A percentile compares a stretch with the other conserved stretches of the same genome.
Evolutionary conservation across 1,140 invertebrate species (phyloP).

Genomic region (Matsumurasca onukii): DNA sequence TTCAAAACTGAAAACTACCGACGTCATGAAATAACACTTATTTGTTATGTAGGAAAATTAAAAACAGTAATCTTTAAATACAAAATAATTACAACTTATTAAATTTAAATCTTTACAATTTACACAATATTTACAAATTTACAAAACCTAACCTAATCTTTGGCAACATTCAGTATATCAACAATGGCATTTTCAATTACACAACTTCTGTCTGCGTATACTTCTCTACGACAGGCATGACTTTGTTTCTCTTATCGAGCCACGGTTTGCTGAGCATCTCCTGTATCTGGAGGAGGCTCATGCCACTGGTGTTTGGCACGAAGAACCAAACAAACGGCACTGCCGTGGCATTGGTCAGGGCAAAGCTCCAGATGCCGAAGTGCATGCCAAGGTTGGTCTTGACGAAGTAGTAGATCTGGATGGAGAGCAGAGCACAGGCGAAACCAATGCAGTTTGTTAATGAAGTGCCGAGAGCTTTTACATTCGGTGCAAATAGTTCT

Average conservation of each 20-base stretch:
- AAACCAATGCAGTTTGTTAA: slow-evolving; percentile 18
- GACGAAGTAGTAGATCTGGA: slow-evolving; percentile 17
- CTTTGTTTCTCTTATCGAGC: slow-evolving; percentile 17
- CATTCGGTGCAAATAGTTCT: slow-evolving; percentile 17
- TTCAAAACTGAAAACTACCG: too few species aligned
- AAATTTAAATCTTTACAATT: too few species aligned
- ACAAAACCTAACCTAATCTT: too few species aligned
- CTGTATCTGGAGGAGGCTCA: slow-evolving; percentile 10
- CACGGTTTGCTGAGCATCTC: slow-evolving; percentile 21
- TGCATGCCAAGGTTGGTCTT: not conserved
- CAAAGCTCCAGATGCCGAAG: slow-evolving; percentile 22
- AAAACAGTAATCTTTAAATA: too few species aligned
- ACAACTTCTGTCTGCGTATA: slow-evolving; percentile 18
- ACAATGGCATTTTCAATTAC: too few species aligned
- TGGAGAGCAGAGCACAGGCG: slow-evolving; percentile 7
- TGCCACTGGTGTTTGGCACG: slow-evolving; percentile 20
- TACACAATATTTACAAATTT: too few species aligned
- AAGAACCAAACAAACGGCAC: not conserved
- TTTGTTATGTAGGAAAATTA: too few species aligned
- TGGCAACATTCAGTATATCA: too few species aligned
- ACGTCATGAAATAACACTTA: too few species aligned
- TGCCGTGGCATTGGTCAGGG: not conserved
- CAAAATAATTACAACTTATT: too few species aligned
- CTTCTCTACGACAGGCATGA: not conserved
- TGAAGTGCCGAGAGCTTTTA: slow-evolving; percentile 17